Percentiles rank a stretch among this genome's conserved stretches.
These are phyloP conservation scores for Callopanchax toddi DNA, from an alignment of 2,113 vertebrate species.

Conservation along the genomic window DNA sequence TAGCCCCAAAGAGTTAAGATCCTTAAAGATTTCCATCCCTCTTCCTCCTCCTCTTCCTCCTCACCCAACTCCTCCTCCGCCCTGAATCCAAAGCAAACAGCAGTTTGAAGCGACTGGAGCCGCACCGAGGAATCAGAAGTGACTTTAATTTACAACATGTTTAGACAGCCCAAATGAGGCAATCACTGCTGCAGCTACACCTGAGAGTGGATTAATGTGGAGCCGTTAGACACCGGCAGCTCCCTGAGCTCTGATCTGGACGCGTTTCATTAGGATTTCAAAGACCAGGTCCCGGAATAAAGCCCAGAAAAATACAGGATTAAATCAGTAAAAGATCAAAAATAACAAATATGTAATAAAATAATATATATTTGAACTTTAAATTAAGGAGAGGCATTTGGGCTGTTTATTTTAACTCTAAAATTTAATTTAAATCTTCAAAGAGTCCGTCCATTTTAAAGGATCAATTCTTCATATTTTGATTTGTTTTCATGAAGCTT, in stretches of 20 bases:
- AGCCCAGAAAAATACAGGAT: too few species aligned
- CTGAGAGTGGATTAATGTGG: conserved; percentile 5
- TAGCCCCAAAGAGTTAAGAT: conserved; percentile 83
- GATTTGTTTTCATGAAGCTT: too few species aligned
- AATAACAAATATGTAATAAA: too few species aligned
- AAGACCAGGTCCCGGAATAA: too few species aligned
- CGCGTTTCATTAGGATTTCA: not conserved
- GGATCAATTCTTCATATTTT: too few species aligned
- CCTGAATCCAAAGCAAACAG: conserved; percentile 62
- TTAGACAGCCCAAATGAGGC: conserved; percentile 40
- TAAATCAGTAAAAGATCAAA: too few species aligned
- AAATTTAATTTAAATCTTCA: too few species aligned
- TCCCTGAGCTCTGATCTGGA: conserved; percentile 1
- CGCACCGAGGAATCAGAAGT: conserved; percentile 51
- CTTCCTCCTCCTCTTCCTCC: conserved; percentile 52
- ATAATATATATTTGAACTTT: too few species aligned
- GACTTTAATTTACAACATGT: conserved; percentile 55
- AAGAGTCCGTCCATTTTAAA: too few species aligned
- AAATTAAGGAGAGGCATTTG: too few species aligned
- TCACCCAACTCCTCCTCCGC: conserved; percentile 86
- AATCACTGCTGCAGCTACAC: conserved; percentile 10
- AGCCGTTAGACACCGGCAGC: not conserved
- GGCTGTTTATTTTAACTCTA: too few species aligned
- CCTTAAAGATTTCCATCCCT: conserved; percentile 79
- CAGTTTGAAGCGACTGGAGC: conserved; percentile 42